Evolutionary conservation across 2,888 invertebrate genomes (phyloP), one percentile per base, ranked within the genome.

Genomic region (Tortrix viridana): DNA sequence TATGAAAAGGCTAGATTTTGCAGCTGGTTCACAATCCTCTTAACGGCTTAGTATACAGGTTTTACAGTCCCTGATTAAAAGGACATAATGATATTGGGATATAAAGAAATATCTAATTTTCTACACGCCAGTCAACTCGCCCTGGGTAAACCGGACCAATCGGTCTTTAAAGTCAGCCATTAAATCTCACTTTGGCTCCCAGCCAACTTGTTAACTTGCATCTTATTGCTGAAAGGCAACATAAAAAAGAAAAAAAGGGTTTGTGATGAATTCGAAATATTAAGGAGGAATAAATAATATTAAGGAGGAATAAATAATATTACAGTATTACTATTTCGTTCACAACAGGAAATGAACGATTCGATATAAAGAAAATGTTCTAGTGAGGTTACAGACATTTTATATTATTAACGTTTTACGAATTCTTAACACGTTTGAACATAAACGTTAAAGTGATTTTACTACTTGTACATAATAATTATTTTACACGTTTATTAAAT

Each of bases 181-280:
- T 63, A 63, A 47, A 58, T 52, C 48, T 41, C 38, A 26, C 53
- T 63, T 63, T 63, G 63, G 63, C 57, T 14, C 6, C 20, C 41
- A 26, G 52, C 63, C 63, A 63, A 58, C 63, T 63, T 22, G 52
- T 53, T 57, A 57, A 52, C 44, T 48, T 63, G 58, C 63, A 57
- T 63, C 57, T 63, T 63, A 57, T 52, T 57, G 63, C 47, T 57
- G 46, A 54, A 23, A 57, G 14, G 32, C 23, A 46, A 19, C 37
- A 41, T 44, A 57, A 48, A 53, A 54, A 48, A 53, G 18, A 43
- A 32, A 22, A n/a, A 22, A 46, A 20, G 19, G 38, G 38, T 62
- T 57, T 52, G 37, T 19, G 62, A 62, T 46, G 50, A 61, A 44
- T 44, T 56, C n/a, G 55, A 9, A 41, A 41, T 32, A 14, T 16